phyloP scores from a whole-genome alignment of 2,113 vertebrate species.

The Vulpes ferrilata region DNA sequence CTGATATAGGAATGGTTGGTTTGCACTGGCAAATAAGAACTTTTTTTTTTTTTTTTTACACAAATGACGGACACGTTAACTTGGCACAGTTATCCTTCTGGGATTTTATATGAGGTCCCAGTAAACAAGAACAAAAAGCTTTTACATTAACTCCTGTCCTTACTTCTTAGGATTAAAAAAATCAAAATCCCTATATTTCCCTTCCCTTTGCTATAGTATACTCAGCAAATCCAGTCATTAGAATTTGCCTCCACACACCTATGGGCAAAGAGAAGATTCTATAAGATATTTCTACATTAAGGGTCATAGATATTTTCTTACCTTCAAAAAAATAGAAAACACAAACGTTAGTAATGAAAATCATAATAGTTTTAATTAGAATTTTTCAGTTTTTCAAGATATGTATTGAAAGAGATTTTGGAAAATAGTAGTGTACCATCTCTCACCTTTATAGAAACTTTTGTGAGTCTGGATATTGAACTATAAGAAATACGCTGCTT shows the following conservation, averaged over 20 bases:
- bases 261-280: background rate
- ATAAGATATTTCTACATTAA: conserved; percentile 11
- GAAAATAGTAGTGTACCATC: conserved; percentile 56
- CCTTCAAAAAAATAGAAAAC: background rate
- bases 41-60: background rate
- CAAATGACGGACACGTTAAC: background rate
- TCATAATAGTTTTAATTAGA: background rate
- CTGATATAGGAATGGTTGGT: background rate
- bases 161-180: conserved; percentile 2
- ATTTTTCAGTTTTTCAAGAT: conserved; percentile 73
- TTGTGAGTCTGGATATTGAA: conserved; percentile 50
- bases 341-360: background rate
- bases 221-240: background rate
- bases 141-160: background rate
- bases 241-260: background rate
- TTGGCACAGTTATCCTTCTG: conserved; percentile 26
- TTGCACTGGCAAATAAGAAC: background rate
- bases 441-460: conserved; percentile 39
- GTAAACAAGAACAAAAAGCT: background rate
- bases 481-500: background rate
- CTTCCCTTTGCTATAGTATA: background rate
- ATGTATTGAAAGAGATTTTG: conserved; percentile 49
- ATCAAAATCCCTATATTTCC: background rate
- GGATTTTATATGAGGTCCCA: background rate
- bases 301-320: background rate